Conservation (phyloP, 1,140 invertebrate genomes). For the Drosophila persimilis region DNA sequence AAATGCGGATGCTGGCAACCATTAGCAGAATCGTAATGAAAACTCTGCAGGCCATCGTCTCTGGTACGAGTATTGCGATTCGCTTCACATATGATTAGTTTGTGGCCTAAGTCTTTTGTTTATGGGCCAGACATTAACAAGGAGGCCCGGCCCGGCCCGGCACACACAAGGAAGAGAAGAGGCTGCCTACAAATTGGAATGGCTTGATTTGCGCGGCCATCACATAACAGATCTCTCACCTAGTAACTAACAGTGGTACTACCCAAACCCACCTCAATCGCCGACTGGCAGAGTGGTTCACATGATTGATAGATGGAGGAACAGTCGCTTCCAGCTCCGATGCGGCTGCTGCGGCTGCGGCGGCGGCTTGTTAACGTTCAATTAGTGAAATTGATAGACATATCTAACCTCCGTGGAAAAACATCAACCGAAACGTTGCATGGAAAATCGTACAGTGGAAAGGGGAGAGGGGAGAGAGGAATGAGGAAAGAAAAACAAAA, state of each 20-base stretch:
- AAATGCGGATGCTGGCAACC: conserved; percentile 8
- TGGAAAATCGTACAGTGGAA: conserved; percentile 13
- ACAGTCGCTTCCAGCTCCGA: conserved; percentile 45
- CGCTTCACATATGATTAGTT: conserved; percentile 35
- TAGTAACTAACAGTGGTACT: conserved; percentile 52
- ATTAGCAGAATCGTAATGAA: conserved; percentile 50
- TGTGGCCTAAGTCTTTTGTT: conserved; percentile 63
- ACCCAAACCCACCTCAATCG: conserved; percentile 23
- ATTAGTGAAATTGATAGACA: conserved; percentile 81
- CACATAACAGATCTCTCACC: conserved; percentile 35
- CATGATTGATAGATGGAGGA: conserved; percentile 69
- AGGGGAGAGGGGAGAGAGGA: not conserved
- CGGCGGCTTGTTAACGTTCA: conserved; percentile 75
- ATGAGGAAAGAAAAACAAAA: conserved; percentile 6
- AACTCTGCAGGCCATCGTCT: conserved; percentile 38
- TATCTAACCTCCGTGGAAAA: conserved; percentile 56
- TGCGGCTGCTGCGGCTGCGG: conserved; percentile 14
- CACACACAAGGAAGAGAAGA: conserved; percentile 13
- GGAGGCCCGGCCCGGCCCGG: conserved; percentile 9
- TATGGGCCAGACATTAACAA: conserved; percentile 49
- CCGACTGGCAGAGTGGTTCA: conserved; percentile 31
- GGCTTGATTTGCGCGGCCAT: conserved; percentile 1
- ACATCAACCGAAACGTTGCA: conserved; percentile 48
- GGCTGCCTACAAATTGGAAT: conserved; percentile 5
- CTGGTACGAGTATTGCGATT: not conserved